Conservation (phyloP, 2,113 vertebrate species). For the Tupaia tana region DNA sequence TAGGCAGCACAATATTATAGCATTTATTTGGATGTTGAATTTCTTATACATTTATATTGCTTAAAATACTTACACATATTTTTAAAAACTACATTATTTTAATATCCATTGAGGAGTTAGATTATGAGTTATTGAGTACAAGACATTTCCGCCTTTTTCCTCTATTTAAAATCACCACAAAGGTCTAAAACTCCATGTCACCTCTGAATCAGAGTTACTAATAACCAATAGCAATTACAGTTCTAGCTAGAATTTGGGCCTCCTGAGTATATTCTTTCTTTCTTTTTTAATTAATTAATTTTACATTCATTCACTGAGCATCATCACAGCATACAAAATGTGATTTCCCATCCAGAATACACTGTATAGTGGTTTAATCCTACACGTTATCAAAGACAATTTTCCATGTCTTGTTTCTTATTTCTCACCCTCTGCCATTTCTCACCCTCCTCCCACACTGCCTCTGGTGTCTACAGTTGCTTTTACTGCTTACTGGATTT, state of each 20-base stretch:
- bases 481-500: background rate
- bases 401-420: too few relatives aligned
- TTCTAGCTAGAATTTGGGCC: background rate
- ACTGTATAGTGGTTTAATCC: too few relatives aligned
- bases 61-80: background rate
- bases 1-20: background rate
- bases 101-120: background rate
- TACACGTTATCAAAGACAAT: too few relatives aligned
- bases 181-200: background rate
- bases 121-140: background rate
- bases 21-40: background rate
- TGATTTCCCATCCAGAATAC: too few relatives aligned
- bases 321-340: too few relatives aligned
- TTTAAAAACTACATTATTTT: background rate
- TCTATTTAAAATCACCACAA: background rate
- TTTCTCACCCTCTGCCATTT: too few relatives aligned
- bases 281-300: too few relatives aligned
- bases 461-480: too few relatives aligned
- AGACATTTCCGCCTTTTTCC: background rate
- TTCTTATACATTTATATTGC: background rate
- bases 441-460: too few relatives aligned
- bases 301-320: too few relatives aligned
- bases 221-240: background rate
- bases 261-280: slow-evolving; percentile 9
- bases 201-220: background rate